Percentiles rank a stretch among this genome's conserved stretches.
These are phyloP conservation scores for Scarus forsteni DNA, from an alignment of 2,797 vertebrate genomes.

Conservation along the genomic window DNA sequence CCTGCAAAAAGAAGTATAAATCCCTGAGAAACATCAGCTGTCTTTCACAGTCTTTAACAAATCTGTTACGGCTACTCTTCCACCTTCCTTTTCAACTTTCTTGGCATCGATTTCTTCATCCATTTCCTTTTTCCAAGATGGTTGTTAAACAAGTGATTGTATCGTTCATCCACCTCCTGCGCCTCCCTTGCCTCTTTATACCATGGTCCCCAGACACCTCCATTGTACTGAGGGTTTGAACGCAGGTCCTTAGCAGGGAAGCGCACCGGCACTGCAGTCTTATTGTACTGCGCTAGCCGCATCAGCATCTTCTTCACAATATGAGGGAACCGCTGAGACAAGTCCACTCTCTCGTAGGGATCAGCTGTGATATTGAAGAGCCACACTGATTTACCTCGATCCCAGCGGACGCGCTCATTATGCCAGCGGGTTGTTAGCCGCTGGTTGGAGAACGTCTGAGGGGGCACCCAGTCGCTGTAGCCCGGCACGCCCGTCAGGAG, in stretches of 20 bases:
- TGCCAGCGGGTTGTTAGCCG: conserved; percentile 92
- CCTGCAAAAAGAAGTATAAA: conserved; percentile 57
- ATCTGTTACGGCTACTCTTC: conserved; percentile 43
- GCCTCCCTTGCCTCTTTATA: conserved; percentile 89
- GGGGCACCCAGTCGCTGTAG: conserved; percentile 96
- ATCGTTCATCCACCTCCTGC: conserved; percentile 76
- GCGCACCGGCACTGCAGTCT: conserved; percentile 92
- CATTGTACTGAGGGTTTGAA: conserved; percentile 95
- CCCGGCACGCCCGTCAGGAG: conserved; percentile 95
- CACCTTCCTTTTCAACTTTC: conserved; percentile 74
- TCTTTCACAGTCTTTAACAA: conserved; percentile 53
- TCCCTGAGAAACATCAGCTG: conserved; percentile 80
- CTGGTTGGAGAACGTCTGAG: conserved; percentile 93
- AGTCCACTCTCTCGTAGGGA: conserved; percentile 94
- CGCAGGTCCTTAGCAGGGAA: conserved; percentile 95
- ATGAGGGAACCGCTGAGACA: conserved; percentile 89
- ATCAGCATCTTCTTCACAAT: conserved; percentile 92
- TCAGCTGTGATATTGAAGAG: conserved; percentile 98
- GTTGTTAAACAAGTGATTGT: conserved; percentile 77
- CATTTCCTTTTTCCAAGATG: conserved; percentile 79
- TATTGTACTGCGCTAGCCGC: conserved; percentile 91
- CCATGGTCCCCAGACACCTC: conserved; percentile 98
- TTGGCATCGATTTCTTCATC: conserved; percentile 76
- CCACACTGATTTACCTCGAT: conserved; percentile 93
- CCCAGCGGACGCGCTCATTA: conserved; percentile 89